A percentile compares a stretch with the other conserved stretches of the same genome.
These are phyloP conservation scores for Propithecus perrieri DNA, from an alignment of 2,797 vertebrate genomes.

Conservation along the genomic window DNA sequence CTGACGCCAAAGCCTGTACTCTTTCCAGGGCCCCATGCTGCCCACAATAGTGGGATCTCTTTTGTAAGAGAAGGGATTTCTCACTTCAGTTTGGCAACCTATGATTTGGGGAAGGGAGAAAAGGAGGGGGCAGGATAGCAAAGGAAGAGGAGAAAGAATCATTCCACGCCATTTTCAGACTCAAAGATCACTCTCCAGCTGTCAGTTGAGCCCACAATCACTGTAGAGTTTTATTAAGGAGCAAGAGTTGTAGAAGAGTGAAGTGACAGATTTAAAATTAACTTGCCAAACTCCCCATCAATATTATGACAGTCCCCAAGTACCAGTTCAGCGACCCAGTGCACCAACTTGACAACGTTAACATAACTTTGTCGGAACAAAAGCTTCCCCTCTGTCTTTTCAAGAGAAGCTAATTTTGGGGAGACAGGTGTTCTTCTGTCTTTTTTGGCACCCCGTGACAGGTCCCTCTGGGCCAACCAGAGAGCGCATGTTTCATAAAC, in stretches of 20 bases:
- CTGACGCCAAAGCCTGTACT: background rate
- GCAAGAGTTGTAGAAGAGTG: slow-evolving; percentile 60
- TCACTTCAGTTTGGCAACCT: background rate
- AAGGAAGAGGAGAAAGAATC: background rate
- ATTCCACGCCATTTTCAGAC: background rate
- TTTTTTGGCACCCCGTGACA: background rate
- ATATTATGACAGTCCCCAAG: slow-evolving; percentile 82
- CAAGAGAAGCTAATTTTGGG: slow-evolving; percentile 54
- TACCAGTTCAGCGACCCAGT: slow-evolving; percentile 67
- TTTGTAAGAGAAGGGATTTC: background rate
- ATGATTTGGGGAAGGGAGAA: background rate
- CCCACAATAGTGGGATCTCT: background rate
- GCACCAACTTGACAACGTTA: slow-evolving; percentile 72
- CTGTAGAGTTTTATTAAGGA: slow-evolving; percentile 69
- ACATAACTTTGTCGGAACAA: slow-evolving; percentile 56
- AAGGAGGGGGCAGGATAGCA: background rate
- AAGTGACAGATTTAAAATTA: slow-evolving; percentile 85
- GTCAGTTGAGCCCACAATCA: slow-evolving; percentile 60
- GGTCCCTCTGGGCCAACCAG: background rate
- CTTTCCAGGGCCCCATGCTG: background rate
- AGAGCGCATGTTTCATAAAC: background rate
- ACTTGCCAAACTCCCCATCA: slow-evolving; percentile 83
- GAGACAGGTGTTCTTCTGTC: background rate
- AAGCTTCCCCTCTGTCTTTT: slow-evolving; percentile 67
- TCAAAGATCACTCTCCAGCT: slow-evolving; percentile 60